Conservation (phyloP, 2,888 invertebrate genomes). For the Callyntrura sp. region DNA sequence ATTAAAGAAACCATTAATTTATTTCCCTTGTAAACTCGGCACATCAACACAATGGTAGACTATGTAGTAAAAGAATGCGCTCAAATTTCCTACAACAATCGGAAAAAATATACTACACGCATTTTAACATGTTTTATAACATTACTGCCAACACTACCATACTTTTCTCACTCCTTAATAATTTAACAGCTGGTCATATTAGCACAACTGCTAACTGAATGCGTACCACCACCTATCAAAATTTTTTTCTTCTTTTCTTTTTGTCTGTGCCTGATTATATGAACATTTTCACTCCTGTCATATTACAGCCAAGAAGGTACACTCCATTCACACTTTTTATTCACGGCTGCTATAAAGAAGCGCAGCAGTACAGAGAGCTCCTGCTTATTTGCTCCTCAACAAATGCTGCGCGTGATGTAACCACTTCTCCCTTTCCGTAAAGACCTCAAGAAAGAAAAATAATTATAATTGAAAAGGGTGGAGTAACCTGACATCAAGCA, state of each 20-base stretch:
- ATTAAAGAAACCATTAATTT: conserved; percentile 67
- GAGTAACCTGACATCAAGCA: conserved; percentile 82
- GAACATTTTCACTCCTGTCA: conserved; percentile 59
- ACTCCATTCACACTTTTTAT: conserved; percentile 70
- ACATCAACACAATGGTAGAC: conserved; percentile 18
- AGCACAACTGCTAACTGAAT: not conserved
- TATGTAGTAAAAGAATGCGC: too few relatives aligned
- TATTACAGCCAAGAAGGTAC: conserved; percentile 51
- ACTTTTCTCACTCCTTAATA: not conserved
- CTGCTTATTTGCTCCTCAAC: conserved; percentile 14
- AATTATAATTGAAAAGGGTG: conserved; percentile 84
- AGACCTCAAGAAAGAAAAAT: conserved; percentile 77
- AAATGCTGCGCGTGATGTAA: conserved; percentile 57
- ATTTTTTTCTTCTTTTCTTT: not conserved
- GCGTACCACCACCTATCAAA: not conserved
- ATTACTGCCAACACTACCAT: conserved; percentile 6
- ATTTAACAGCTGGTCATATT: not conserved
- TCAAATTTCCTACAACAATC: conserved; percentile 1
- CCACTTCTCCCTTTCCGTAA: conserved; percentile 70
- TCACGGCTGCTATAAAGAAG: conserved; percentile 42
- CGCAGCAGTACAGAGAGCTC: conserved; percentile 65
- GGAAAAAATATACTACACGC: not conserved
- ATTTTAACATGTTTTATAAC: not conserved
- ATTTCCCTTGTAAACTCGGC: conserved; percentile 37
- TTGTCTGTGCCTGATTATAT: not conserved